Percentiles rank a stretch among this genome's conserved stretches.
These are phyloP conservation scores for Enteromius viviparus DNA, from an alignment of 2,797 vertebrate genomes.

Conservation along the genomic window DNA sequence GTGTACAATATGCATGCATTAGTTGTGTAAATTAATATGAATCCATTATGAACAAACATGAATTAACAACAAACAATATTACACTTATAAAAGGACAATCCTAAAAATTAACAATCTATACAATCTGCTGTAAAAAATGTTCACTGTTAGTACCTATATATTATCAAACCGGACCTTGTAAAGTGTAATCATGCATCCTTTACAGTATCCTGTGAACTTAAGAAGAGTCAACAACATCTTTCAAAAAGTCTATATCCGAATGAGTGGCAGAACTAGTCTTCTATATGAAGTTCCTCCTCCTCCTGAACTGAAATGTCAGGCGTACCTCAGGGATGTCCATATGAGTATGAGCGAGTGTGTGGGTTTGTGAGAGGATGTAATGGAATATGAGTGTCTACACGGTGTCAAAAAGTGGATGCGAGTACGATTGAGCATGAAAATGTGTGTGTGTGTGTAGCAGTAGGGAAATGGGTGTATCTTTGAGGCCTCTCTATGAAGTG, in stretches of 20 bases:
- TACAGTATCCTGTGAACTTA: not conserved
- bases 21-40: not conserved
- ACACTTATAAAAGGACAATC: not conserved
- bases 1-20: not conserved
- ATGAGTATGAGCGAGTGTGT: constrained; percentile 25
- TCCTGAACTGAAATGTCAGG: constrained; percentile 37
- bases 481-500: constrained; percentile 47
- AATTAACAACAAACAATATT: not conserved
- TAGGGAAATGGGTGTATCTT: constrained; percentile 40
- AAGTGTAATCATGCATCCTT: not conserved
- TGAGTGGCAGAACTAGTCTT: constrained; percentile 48
- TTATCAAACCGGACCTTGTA: not conserved
- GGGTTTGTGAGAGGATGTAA: constrained; percentile 36
- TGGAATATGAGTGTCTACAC: constrained; percentile 33
- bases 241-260: constrained; percentile 22
- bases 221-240: not conserved
- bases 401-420: constrained; percentile 33
- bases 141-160: not conserved
- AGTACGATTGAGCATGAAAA: constrained; percentile 16
- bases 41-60: not conserved
- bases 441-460: constrained; percentile 19
- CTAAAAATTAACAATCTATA: too few relatives aligned
- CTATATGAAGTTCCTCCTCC: not conserved
- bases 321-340: constrained; percentile 33
- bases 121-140: not conserved